Base-by-base conservation (phyloP, 2,113 vertebrate species). In the Nestor notabilis region DNA sequence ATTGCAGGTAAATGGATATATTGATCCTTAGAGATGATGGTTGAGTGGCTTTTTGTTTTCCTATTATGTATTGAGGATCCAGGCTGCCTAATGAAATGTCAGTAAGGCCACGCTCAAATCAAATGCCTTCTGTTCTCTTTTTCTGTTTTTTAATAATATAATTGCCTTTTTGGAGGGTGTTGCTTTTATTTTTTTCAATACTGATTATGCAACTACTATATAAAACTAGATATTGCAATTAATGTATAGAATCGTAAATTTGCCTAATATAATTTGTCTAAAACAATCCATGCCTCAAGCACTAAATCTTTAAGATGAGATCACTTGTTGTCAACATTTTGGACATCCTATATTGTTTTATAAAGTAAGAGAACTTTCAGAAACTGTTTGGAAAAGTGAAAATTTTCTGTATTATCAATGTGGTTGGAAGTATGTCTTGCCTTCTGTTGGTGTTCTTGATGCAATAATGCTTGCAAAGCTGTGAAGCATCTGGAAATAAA, bases 1-100 rank as follows among this genome's bases (percentile, higher is more conserved):
- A 76, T 96, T 90, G 90, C 98, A 98, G 99, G 99, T 99, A 97
- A n/a, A 65, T 2, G 3, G 27, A 28, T 23, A 7, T 9, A 13
- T 80, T 49, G 17, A 28, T 60, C 16, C 44, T 68, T 79, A 68
- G 58, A 78, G 31, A 35, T 35, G 10, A 14, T 55, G 37, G 23
- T 10, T 72, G 58, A 5, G 19, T 41, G 33, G 5, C 20, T 83
- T 76, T 71, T 81, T 80, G 11, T 86, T 74, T 78, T 94, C 21
- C 14, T 90, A 5, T 56, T 41, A 5, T 21, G 4, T 74, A 12
- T 17, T 41, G 25, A 68, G 28, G 21, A 28, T 78, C 13, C 27
- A 64, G 39, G 10, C 29, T 75, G 49, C 35, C 19, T 79, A 3
- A 27, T 43, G 25, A 89, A 49, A 24, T 61, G n/a, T 75, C 41